phyloP scores from a whole-genome alignment of 1,140 invertebrate genomes.

The Zophobas morio region DNA sequence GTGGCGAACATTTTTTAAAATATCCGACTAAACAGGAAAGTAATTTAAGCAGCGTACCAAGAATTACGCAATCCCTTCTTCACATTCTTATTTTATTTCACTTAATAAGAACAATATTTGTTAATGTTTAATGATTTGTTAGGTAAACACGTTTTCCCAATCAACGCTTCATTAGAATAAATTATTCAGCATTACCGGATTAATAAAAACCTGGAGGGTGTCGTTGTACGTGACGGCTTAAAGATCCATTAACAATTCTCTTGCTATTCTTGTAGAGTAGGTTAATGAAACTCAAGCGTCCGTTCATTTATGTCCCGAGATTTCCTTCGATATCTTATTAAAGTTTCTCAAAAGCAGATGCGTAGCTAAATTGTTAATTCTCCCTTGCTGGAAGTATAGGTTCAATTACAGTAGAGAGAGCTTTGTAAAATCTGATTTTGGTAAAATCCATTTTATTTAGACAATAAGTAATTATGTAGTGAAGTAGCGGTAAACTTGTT shows the following conservation, averaged over 20 bases:
- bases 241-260: background rate
- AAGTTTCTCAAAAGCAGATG: background rate
- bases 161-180: background rate
- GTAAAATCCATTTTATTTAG: background rate
- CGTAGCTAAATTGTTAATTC: background rate
- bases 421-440: background rate
- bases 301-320: no score
- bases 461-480: no score
- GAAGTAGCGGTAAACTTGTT: no score
- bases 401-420: background rate
- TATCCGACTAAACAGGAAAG: no score
- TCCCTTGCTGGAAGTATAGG: background rate
- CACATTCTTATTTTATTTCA: no score
- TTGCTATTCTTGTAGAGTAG: background rate
- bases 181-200: background rate
- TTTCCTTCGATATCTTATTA: background rate
- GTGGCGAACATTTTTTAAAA: no score
- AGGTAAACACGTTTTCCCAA: background rate
- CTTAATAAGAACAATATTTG: no score
- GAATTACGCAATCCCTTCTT: no score
- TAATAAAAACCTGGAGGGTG: background rate
- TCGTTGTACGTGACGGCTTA: background rate
- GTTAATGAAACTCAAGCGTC: background rate
- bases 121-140: no score
- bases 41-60: no score